A percentile compares a stretch with the other conserved stretches of the same genome.
Evolutionary conservation across 2,888 invertebrate genomes (phyloP).

Genomic region (Lycia hirtaria): DNA sequence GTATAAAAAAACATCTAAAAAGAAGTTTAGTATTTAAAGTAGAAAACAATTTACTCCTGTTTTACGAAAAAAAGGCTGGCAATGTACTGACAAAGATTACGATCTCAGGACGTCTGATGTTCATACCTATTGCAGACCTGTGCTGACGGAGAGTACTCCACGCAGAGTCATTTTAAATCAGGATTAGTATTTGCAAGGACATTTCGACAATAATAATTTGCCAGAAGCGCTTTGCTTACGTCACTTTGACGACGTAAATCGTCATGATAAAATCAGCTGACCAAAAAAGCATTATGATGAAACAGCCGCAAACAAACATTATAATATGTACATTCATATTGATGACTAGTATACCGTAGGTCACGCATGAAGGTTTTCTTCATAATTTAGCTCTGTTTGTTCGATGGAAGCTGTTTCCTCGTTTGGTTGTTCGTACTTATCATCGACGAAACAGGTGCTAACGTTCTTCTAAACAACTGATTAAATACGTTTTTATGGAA

Average conservation of each 20-base stretch:
- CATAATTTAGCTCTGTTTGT: background rate
- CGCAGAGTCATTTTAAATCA: background rate
- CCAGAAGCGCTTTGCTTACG: background rate
- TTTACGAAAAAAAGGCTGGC: no score
- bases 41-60: no score
- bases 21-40: no score
- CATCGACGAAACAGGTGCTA: slow-evolving; percentile 17
- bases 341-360: slow-evolving; percentile 16
- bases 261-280: slow-evolving; percentile 21
- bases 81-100: no score
- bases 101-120: no score
- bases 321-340: slow-evolving; percentile 7
- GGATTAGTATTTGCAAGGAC: background rate
- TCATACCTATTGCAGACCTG: no score
- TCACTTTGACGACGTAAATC: slow-evolving; percentile 14
- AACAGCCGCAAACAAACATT: slow-evolving; percentile 4
- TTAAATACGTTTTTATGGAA: slow-evolving; percentile 34
- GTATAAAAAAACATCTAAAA: no score
- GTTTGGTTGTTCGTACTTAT: slow-evolving; percentile 11
- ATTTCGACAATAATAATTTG: slow-evolving; percentile 2
- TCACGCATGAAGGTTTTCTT: slow-evolving; percentile 10
- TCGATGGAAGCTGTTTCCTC: slow-evolving; percentile 11
- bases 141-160: no score
- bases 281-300: slow-evolving; percentile 8
- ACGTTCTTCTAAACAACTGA: slow-evolving; percentile 42